Conservation (phyloP, 2,888 invertebrate genomes). For the Periphyllus acericola region DNA sequence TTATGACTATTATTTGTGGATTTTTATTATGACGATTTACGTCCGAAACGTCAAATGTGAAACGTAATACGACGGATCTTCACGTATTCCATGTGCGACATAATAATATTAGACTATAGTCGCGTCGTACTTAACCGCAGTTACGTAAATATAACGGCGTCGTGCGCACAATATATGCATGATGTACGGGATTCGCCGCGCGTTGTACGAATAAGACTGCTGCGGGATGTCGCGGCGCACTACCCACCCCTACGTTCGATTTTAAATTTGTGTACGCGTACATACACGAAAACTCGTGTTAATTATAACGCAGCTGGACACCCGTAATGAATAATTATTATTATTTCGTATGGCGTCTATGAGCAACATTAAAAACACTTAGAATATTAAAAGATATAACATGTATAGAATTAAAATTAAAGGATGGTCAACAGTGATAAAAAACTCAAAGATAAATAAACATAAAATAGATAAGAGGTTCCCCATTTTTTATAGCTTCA, state of each 20-base stretch:
- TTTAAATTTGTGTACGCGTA: too few species aligned
- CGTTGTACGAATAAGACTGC: background rate
- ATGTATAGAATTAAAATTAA: too few species aligned
- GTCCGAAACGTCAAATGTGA: background rate
- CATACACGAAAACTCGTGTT: too few species aligned
- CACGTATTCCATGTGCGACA: background rate
- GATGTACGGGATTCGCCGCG: background rate
- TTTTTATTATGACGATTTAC: too few species aligned
- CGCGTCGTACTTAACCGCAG: background rate
- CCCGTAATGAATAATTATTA: background rate
- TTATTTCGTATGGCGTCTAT: slow-evolving; percentile 37
- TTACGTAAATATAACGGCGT: background rate
- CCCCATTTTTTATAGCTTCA: too few species aligned
- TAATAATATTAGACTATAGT: background rate
- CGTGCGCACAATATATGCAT: background rate
- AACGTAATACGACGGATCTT: background rate
- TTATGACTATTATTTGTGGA: too few species aligned
- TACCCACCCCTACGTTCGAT: too few species aligned
- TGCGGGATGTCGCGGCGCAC: background rate
- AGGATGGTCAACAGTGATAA: too few species aligned
- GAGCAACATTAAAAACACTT: slow-evolving; percentile 19
- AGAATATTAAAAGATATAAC: slow-evolving; percentile 22
- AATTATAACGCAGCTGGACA: too few species aligned
- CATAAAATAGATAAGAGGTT: too few species aligned
- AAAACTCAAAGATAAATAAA: too few species aligned